A percentile compares a stretch with the other conserved stretches of the same genome.
Evolutionary conservation across 2,113 vertebrate species (phyloP).

Genomic region (Pangasianodon gigas): DNA sequence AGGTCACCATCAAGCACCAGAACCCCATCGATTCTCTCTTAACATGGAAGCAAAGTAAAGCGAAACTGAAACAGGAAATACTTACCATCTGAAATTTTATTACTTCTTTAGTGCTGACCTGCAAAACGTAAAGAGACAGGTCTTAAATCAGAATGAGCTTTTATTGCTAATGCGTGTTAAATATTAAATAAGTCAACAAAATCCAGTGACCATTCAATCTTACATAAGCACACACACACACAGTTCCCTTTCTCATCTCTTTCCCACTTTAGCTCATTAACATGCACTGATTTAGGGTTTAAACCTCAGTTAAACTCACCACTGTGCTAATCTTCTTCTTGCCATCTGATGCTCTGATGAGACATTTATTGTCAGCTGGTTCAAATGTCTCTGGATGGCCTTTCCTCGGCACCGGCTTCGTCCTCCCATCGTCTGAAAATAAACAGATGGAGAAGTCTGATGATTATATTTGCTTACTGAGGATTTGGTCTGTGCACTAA

Average conservation of each 20-base stretch:
- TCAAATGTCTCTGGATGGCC: slow-evolving; percentile 85
- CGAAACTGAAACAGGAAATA: slow-evolving; percentile 37
- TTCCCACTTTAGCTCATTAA: background rate
- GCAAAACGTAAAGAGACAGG: slow-evolving; percentile 40
- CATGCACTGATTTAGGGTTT: background rate
- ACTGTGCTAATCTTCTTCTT: slow-evolving; percentile 98
- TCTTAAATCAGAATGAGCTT: background rate
- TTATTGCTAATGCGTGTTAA: background rate
- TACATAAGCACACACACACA: background rate
- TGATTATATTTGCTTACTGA: background rate
- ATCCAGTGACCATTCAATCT: background rate
- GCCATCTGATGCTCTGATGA: slow-evolving; percentile 93
- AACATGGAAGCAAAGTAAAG: background rate
- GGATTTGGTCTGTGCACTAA: background rate
- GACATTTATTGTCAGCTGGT: slow-evolving; percentile 94
- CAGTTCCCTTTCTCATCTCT: background rate
- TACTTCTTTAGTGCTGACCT: slow-evolving; percentile 98
- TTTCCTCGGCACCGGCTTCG: slow-evolving; percentile 90
- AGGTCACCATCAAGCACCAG: background rate
- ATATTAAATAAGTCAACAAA: background rate
- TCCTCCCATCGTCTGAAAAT: slow-evolving; percentile 89
- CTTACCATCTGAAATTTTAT: slow-evolving; percentile 99
- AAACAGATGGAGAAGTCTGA: background rate
- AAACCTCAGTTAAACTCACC: slow-evolving; percentile 73
- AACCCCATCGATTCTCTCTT: background rate